Percentiles rank a stretch among this genome's conserved stretches.
Evolutionary conservation across 2,113 vertebrate genomes (phyloP).

Genomic region (Dipodomys spectabilis): DNA sequence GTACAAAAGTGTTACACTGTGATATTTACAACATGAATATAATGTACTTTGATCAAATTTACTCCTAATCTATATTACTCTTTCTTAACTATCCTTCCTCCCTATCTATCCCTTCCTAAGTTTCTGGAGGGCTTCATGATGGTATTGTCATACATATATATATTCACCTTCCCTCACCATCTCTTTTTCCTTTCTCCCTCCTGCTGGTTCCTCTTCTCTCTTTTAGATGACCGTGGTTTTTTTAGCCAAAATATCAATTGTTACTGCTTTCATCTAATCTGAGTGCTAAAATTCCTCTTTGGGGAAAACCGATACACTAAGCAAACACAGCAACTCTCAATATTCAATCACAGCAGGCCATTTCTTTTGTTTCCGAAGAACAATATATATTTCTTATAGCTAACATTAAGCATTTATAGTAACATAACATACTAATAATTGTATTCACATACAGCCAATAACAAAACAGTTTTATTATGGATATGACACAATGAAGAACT

Average conservation of each 20-base stretch:
- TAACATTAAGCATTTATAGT: constrained; percentile 4
- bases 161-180: no score
- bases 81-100: no score
- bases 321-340: background rate
- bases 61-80: no score
- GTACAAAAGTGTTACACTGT: no score
- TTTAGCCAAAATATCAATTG: background rate
- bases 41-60: no score
- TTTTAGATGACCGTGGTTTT: background rate
- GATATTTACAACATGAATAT: no score
- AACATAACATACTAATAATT: constrained; percentile 21
- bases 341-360: background rate
- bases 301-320: no score
- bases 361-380: background rate
- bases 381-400: background rate
- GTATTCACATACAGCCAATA: background rate
- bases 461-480: background rate
- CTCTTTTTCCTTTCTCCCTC: no score
- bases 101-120: no score
- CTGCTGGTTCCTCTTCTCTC: no score
- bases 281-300: background rate
- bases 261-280: background rate
- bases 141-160: no score
- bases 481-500: background rate
- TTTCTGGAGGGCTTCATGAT: no score